Percentiles rank a stretch among this genome's conserved stretches.
These are phyloP conservation scores for Drosophila barbarae DNA, from an alignment of 2,888 invertebrate species.

Conservation along the genomic window DNA sequence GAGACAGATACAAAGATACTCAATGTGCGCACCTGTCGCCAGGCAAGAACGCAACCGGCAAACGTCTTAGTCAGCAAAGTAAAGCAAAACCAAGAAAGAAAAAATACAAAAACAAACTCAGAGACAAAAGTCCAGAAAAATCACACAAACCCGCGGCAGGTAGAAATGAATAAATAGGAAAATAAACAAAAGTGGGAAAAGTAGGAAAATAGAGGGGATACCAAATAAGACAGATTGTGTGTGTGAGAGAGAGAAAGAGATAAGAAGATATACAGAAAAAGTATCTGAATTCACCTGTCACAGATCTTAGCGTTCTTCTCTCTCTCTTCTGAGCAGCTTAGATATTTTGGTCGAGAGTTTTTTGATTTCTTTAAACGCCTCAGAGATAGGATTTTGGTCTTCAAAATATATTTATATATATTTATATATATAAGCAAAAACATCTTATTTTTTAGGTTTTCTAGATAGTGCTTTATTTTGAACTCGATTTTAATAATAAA, in stretches of 20 bases:
- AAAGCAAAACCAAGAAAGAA: constrained; percentile 29
- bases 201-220: constrained; percentile 16
- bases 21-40: constrained; percentile 55
- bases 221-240: constrained; percentile 10
- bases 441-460: background rate
- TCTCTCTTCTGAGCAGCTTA: constrained; percentile 11
- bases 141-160: constrained; percentile 26
- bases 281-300: constrained; percentile 60
- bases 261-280: constrained; percentile 2
- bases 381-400: background rate
- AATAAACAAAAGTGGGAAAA: constrained; percentile 40
- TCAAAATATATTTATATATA: background rate
- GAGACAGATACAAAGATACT: constrained; percentile 17
- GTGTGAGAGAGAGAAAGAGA: background rate
- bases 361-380: constrained; percentile 19
- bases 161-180: constrained; percentile 17
- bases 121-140: constrained; percentile 34
- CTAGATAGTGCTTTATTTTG: background rate
- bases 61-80: constrained; percentile 45
- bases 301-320: constrained; percentile 9
- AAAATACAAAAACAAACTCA: constrained; percentile 4
- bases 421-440: background rate
- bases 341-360: constrained; percentile 39
- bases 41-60: constrained; percentile 54
- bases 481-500: background rate